These are phyloP conservation scores for Sebastes ruberrimus DNA, from an alignment of 2,797 vertebrate genomes.

Conservation along the genomic window DNA sequence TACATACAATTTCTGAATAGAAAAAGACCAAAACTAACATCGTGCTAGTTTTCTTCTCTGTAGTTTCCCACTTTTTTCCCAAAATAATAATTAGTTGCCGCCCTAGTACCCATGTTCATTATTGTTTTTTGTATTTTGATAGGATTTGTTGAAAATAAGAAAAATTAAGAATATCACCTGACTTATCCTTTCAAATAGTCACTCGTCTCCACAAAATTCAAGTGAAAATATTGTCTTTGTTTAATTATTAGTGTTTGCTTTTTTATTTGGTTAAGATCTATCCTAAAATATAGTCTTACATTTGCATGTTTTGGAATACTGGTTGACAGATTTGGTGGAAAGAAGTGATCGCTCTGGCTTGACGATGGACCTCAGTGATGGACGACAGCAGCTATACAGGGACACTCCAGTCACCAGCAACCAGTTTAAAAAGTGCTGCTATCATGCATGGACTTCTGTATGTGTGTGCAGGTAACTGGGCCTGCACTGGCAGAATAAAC, in stretches of 20 bases:
- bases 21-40: background rate
- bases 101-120: background rate
- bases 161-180: background rate
- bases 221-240: background rate
- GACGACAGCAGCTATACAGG: background rate
- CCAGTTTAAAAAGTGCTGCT: constrained; percentile 12
- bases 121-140: background rate
- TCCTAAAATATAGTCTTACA: background rate
- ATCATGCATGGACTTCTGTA: constrained; percentile 5
- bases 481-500: constrained; percentile 23
- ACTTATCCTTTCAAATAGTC: background rate
- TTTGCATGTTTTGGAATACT: background rate
- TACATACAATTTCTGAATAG: background rate
- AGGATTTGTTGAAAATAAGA: background rate
- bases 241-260: background rate
- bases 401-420: constrained; percentile 22
- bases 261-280: background rate
- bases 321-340: constrained; percentile 19
- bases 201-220: background rate
- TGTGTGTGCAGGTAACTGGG: constrained; percentile 42
- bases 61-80: background rate
- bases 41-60: background rate
- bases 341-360: background rate
- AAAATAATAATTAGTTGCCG: background rate
- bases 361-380: background rate